phyloP scores from a whole-genome alignment of 2,888 invertebrate species.

The Petrophora chlorosata region DNA sequence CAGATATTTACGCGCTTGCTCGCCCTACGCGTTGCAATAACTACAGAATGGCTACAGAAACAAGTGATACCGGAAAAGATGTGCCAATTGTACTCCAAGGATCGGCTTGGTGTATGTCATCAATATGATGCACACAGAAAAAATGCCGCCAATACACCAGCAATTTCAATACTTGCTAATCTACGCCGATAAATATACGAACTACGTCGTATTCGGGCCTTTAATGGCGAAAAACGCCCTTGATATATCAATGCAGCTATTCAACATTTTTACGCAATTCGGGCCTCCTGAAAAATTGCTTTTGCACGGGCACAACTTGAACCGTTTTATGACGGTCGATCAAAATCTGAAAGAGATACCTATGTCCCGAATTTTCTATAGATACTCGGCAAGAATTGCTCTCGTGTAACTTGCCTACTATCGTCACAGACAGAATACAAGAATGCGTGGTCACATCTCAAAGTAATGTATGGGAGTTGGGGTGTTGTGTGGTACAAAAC shows the following conservation, averaged over 20 bases:
- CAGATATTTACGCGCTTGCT: too few species aligned
- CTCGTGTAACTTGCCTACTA: conserved; percentile 15
- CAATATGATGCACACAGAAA: conserved; percentile 11
- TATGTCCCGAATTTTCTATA: conserved; percentile 15
- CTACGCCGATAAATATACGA: conserved; percentile 23
- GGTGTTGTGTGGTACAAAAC: conserved; percentile 24
- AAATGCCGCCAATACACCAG: too few species aligned
- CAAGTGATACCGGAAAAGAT: too few species aligned
- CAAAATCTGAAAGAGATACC: conserved; percentile 9
- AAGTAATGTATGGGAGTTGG: conserved; percentile 19
- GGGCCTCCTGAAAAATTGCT: conserved; percentile 23
- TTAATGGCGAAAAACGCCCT: conserved; percentile 14
- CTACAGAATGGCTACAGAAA: too few species aligned
- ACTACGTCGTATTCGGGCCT: conserved; percentile 23
- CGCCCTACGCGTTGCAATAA: too few species aligned
- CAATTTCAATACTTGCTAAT: conserved; percentile 20
- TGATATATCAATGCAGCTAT: conserved; percentile 23
- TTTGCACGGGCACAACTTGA: conserved; percentile 14
- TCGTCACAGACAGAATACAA: conserved; percentile 11
- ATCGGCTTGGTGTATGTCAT: conserved; percentile 13
- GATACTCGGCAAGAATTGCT: conserved; percentile 5
- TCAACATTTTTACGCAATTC: conserved; percentile 23
- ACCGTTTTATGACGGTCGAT: conserved; percentile 6
- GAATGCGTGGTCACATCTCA: conserved; percentile 9
- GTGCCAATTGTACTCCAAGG: too few species aligned